phyloP scores from a whole-genome alignment of 92 coral and sea anemone genomes.

The Muricea muricata region DNA sequence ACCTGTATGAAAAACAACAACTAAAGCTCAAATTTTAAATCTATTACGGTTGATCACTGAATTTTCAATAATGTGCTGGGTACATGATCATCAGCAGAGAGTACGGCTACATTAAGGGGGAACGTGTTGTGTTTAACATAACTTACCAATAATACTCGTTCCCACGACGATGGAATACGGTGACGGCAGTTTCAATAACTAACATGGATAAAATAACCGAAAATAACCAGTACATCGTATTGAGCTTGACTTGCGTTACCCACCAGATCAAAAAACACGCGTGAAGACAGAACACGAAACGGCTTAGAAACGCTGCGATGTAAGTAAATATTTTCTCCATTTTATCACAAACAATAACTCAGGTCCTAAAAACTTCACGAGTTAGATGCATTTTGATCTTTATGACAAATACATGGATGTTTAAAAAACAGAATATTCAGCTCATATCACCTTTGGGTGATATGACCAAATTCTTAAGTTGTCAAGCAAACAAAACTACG shows the following conservation, averaged over 20 bases:
- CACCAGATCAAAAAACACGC: constrained; percentile 86
- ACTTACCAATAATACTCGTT: constrained; percentile 93
- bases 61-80: no score
- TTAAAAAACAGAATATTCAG: no score
- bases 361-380: no score
- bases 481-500: constrained; percentile 10
- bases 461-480: background rate
- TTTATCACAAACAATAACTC: no score
- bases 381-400: no score
- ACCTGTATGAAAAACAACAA: constrained; percentile 52
- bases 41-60: no score
- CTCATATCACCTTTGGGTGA: no score
- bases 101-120: no score
- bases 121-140: background rate
- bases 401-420: no score
- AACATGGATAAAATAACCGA: constrained; percentile 74
- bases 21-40: no score
- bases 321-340: constrained; percentile 92
- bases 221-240: constrained; percentile 70
- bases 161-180: constrained; percentile 86
- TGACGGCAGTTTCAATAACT: constrained; percentile 76
- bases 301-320: constrained; percentile 85
- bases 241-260: constrained; percentile 77
- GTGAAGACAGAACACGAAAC: constrained; percentile 81
- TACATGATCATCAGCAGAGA: no score